Evolutionary conservation across 37 sponge, comb jelly and placozoan genomes (phyloP), one percentile per base, ranked within the genome.

Genomic region (Petrosia ficiformis): DNA sequence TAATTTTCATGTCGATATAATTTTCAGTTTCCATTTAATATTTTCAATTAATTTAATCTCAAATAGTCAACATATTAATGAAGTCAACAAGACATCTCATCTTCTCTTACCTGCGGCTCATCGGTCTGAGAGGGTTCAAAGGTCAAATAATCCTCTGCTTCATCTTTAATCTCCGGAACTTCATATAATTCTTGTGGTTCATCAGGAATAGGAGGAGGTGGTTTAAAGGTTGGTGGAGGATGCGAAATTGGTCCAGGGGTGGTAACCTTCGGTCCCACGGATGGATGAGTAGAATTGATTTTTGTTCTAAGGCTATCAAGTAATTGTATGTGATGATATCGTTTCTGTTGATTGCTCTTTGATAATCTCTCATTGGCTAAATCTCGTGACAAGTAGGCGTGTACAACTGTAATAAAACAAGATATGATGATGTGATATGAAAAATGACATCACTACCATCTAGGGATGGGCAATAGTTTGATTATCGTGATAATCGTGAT

Each of bases 111-210:
- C n/a, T n/a, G n/a, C n/a, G n/a, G n/a, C n/a, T n/a, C n/a, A n/a
- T n/a, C n/a, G n/a, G n/a, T n/a, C n/a, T n/a, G n/a, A n/a, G 5
- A 5, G 11, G 73, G 71, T 1, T 56, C 4, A 43, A 76, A 81
- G 24, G 36, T 44, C 34, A 77, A 44, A 37, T 87, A 77, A 37
- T 87, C 82, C 44, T 73, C 75, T 11, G 57, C 54, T 22, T 67
- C 37, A 4, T 24, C 28, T 8, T 61, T 11, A 16, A 48, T 48
- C 63, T 11, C 28, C 6, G 63, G 63, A 6, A 26, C 85, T 59
- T 89, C 90, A 38, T 89, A 89, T 68, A 77, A 42, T 68, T 84
- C 90, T 43, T 78, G 83, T 25, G 70, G 73, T 25, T 36, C 65
- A 11, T 66, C 88, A 43, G 67, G 42, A 10, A 11, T n/a, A 2